phyloP scores from a whole-genome alignment of 2,797 vertebrate species.

The Poeciliopsis gracilis region DNA sequence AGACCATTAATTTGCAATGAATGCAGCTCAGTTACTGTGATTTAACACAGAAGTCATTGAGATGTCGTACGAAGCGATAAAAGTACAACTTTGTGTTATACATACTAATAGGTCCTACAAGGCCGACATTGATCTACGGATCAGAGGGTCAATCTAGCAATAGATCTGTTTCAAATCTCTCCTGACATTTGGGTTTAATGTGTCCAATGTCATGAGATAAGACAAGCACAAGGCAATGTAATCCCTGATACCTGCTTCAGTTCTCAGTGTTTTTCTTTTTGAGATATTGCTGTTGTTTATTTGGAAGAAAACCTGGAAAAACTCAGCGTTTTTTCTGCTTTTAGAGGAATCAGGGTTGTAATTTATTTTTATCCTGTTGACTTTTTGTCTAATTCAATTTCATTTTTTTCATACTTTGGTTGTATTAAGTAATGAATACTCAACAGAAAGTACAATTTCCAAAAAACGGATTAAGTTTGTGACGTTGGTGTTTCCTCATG shows the following conservation, averaged over 20 bases:
- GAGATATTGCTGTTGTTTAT: constrained; percentile 20
- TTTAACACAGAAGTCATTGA: constrained; percentile 8
- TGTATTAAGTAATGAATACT: too few relatives aligned
- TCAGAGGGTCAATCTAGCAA: constrained; percentile 54
- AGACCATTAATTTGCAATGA: neutral
- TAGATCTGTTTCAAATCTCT: constrained; percentile 63
- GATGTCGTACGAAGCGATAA: neutral
- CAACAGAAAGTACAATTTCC: too few relatives aligned
- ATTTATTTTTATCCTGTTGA: neutral
- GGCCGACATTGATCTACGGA: constrained; percentile 53
- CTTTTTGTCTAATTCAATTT: neutral
- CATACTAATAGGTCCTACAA: constrained; percentile 60
- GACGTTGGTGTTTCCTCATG: too few relatives aligned
- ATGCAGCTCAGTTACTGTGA: constrained; percentile 1
- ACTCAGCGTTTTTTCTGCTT: neutral
- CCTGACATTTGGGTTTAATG: constrained; percentile 56
- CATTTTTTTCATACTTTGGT: too few relatives aligned
- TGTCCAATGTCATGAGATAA: constrained; percentile 46
- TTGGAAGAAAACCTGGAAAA: constrained; percentile 29
- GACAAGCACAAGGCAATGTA: constrained; percentile 12
- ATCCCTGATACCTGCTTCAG: neutral
- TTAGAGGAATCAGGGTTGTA: neutral
- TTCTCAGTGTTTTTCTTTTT: constrained; percentile 23
- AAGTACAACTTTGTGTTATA: constrained; percentile 17
- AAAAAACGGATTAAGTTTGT: too few relatives aligned